phyloP scores from a whole-genome alignment of 1,140 invertebrate genomes.

The Drosophila tropicalis region DNA sequence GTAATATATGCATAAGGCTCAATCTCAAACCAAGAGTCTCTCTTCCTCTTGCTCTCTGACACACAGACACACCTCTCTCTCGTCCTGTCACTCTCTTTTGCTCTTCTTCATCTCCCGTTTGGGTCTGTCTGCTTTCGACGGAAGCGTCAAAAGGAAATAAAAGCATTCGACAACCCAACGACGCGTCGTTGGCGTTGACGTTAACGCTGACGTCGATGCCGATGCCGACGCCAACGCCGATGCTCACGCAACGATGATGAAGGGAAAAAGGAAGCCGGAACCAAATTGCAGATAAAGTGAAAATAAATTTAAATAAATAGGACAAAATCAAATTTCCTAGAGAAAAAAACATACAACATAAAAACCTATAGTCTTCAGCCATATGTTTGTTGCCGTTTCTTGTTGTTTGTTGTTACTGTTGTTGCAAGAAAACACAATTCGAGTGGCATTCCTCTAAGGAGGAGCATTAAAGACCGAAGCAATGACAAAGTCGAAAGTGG shows the following conservation, averaged over 20 bases:
- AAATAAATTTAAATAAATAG: constrained; percentile 77
- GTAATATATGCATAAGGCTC: constrained; percentile 18
- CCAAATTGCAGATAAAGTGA: constrained; percentile 70
- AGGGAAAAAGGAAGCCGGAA: constrained; percentile 9
- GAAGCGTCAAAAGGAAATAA: constrained; percentile 58
- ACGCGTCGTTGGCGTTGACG: not conserved
- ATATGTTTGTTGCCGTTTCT: not conserved
- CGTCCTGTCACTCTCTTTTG: too few species aligned
- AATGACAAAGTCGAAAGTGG: constrained; percentile 3
- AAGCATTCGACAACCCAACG: constrained; percentile 37
- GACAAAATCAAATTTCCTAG: constrained; percentile 72
- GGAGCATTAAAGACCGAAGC: constrained; percentile 15
- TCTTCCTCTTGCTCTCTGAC: not conserved
- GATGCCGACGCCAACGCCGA: too few species aligned
- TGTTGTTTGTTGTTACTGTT: not conserved
- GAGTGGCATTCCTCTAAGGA: not conserved
- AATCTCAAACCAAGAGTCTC: not conserved
- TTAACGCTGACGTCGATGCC: too few species aligned
- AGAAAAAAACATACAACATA: constrained; percentile 5
- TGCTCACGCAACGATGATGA: not conserved
- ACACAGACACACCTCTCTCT: not conserved
- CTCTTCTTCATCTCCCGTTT: not conserved
- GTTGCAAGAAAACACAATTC: not conserved
- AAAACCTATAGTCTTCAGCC: not conserved
- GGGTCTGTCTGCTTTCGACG: constrained; percentile 18